Evolutionary conservation across 1,140 invertebrate genomes (phyloP), one percentile per base, ranked within the genome.

Genomic region (Heliothis virescens): DNA sequence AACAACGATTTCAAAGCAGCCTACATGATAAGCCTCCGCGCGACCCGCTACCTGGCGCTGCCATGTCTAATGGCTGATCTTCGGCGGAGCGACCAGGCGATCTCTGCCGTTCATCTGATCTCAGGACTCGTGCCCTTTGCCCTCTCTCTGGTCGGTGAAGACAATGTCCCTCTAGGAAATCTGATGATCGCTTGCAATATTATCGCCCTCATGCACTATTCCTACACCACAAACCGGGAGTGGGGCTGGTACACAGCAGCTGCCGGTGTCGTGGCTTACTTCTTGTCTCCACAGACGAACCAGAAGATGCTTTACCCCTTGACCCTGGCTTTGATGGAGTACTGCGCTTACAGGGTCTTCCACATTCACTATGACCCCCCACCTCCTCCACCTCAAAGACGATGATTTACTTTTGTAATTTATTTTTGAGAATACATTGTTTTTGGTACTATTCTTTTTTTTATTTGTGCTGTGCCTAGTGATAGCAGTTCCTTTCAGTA

Each of bases 191-290:
- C 90, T 15, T 83, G 86, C 73, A 94, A 94, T 75, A 86, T 92
- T 21, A 82, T 91, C 3, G 90, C 90, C 9, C 69, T 93, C 9
- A 87, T 85, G 29, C 67, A 90, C 34, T 92, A 90, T 72, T 90
- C 91, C 57, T 88, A 2, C 76, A 87, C 47, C 63, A 87, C 62
- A 1, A 82, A 87, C 2, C 82, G 81, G 7, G 82, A 87, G 21
- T 94, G 88, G 88, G 92, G 91, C 0, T 93, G 89, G 87, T 93
- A 87, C n/a, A 92, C 92, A 0, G 90, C 91, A 0, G 91, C 85
- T 0, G 88, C 91, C 0, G 90, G 83, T 1, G 48, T 90, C 9
- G 67, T 92, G 15, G 87, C 92, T 0, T 94, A 94, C 80, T 90
- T 94, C 21, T 34, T 87, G 2, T 76, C 86, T 0, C 84, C 87